Base-by-base conservation (phyloP, 2,113 vertebrate species). In the Melanerpes formicivorus region DNA sequence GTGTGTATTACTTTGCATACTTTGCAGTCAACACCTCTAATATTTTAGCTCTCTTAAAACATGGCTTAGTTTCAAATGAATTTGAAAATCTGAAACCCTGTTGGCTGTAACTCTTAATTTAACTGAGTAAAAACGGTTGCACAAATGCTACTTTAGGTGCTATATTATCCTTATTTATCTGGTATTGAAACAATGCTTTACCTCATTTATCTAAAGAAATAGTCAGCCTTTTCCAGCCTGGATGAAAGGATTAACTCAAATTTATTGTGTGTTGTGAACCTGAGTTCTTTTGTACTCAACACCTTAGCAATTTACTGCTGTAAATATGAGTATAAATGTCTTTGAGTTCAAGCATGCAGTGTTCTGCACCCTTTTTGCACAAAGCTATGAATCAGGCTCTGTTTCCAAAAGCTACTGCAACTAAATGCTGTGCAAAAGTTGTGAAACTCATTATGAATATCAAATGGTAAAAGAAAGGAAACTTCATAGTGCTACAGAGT, bases 41-140 rank as follows among this genome's bases (percentile, higher is more conserved):
- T 83, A 76, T 78, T 90, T 85, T 73, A 95, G 75, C 37, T 91
- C 88, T 94, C 91, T 92, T 81, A 85, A 90, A 42, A 90, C 48
- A 74, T 81, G 84, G 60, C 64, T 94, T 96, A 60, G 65, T 92
- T 95, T 94, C 67, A 94, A n/a, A 78, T 94, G 63, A 88, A 90
- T 76, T 95, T 89, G 84, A 83, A 96, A 85, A 91, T 95, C 94
- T 95, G 90, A 96, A 96, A 93, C 85, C 94, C 93, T 95, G 80
- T 88, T 95, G 89, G 77, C 90, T 56, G 46, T 91, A 92, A 93
- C 85, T 92, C 74, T 94, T 90, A 87, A 95, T 80, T 92, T 95
- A 95, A 90, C 71, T 72, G 80, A 93, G 95, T 96, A 87, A 87
- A 44, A 93, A 52, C 58, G 48, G 79, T 95, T 97, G 94, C 90